These are phyloP conservation scores for Chauna torquata DNA, from an alignment of 2,113 vertebrate genomes.

Conservation along the genomic window DNA sequence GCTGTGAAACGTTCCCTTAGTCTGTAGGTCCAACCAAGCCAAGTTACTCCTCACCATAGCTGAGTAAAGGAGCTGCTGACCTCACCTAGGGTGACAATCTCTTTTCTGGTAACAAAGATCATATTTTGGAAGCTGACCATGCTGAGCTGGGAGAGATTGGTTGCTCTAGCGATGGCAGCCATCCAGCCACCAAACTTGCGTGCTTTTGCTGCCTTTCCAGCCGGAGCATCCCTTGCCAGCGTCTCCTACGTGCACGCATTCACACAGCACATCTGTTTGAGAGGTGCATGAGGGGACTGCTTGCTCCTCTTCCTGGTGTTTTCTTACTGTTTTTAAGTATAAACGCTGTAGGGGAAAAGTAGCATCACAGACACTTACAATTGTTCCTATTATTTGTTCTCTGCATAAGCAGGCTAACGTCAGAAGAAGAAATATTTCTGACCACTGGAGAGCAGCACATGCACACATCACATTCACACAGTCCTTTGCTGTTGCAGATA, in stretches of 20 bases:
- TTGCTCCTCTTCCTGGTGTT: not conserved
- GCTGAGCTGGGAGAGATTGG: not conserved
- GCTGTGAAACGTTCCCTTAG: not conserved
- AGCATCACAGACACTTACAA: accelerated
- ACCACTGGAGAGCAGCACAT: conserved; percentile 61
- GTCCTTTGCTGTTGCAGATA: accelerated
- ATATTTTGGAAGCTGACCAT: not conserved
- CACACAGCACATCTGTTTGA: not conserved
- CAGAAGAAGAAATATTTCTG: not conserved
- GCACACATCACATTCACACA: not conserved
- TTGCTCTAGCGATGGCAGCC: not conserved
- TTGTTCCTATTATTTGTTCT: accelerated
- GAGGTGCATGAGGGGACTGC: not conserved
- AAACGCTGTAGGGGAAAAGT: accelerated
- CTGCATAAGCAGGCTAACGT: accelerated
- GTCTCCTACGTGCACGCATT: not conserved
- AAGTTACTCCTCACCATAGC: not conserved
- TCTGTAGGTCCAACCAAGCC: not conserved
- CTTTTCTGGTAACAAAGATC: not conserved
- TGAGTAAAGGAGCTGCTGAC: not conserved
- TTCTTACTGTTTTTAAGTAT: not conserved
- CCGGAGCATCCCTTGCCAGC: not conserved
- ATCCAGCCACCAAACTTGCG: not conserved
- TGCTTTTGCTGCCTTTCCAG: not conserved
- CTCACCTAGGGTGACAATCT: not conserved